Conservation (phyloP, 2,113 vertebrate species). For the Vicugna pacos region DNA sequence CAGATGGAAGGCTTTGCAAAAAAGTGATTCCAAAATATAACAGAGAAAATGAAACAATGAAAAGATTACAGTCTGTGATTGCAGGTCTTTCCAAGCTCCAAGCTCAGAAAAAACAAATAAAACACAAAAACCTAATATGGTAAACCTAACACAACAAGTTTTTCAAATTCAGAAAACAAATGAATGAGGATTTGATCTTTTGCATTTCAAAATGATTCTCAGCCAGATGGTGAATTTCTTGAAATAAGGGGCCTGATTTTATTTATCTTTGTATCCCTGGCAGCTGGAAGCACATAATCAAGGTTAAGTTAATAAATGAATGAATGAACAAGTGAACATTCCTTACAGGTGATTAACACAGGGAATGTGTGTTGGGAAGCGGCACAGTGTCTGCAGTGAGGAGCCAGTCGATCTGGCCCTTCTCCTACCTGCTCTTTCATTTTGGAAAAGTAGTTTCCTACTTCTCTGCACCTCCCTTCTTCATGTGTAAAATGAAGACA, state of each 20-base stretch:
- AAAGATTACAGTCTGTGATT: background rate
- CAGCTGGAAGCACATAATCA: background rate
- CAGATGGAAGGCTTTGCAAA: background rate
- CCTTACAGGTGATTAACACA: accelerated
- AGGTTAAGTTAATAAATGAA: background rate
- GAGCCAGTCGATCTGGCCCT: no score
- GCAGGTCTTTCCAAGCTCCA: background rate
- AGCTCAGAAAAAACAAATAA: background rate
- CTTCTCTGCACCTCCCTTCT: background rate
- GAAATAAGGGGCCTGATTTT: background rate
- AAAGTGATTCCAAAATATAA: background rate
- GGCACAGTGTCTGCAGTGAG: accelerated
- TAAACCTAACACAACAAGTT: background rate
- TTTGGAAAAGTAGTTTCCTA: no score
- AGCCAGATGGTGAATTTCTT: background rate
- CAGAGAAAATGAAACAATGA: background rate
- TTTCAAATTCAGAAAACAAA: background rate
- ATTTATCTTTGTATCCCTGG: background rate
- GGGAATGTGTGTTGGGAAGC: accelerated
- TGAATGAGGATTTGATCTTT: background rate
- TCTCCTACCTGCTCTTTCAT: no score
- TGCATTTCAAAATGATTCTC: background rate
- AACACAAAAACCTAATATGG: background rate
- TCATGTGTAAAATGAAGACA: background rate
- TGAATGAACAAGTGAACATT: background rate